Base-by-base conservation (phyloP, 2,113 vertebrate species). In the Mobula birostris region DNA sequence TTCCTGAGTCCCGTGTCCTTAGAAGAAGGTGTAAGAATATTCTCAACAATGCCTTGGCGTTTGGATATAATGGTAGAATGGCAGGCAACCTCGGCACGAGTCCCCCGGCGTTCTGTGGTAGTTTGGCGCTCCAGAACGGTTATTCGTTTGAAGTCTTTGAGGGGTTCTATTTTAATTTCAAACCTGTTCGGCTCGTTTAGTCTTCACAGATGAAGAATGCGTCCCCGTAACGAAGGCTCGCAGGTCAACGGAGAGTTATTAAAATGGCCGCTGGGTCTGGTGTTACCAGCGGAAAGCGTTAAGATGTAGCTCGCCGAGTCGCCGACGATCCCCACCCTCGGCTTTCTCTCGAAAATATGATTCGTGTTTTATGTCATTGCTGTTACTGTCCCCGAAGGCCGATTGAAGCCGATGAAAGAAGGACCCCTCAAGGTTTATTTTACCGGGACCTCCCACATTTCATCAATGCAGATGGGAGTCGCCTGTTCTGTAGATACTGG, bases 401-500 rank as follows among this genome's bases (percentile, higher is more conserved):
- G 14, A 98, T 98, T 96, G 97, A 97, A 95, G 97, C 96, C 96
- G 97, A 96, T 0, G 96, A 97, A 94, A 58, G 97, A 95, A 96
- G 95, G 94, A 98, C 97, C 94, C 98, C 98, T 82, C 98, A 98
- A 95, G 98, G 97, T 94, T 95, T 98, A 94, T 97, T 97, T 0
- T 98, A 98, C 96, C 95, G 95, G 95, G 97, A 98, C 94, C 96
- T 98, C 91, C 97, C 95, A 94, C 98, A 99, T 96, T 96, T 99
- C 94, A 92, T 99, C 96, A 99, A 99, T 87, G 97, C 97, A 29
- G 98, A 99, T 0, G 98, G 98, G 94, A 97, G 97, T 96, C 95
- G 98, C 96, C 97, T 99, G 95, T 99, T 99, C 97, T 99, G 98
- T 96, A 98, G 97, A 95, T 99, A 98, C 96, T 99, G 99, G 99